These are phyloP conservation scores for Megalopta genalis DNA, from an alignment of 1,140 invertebrate species.

Conservation along the genomic window DNA sequence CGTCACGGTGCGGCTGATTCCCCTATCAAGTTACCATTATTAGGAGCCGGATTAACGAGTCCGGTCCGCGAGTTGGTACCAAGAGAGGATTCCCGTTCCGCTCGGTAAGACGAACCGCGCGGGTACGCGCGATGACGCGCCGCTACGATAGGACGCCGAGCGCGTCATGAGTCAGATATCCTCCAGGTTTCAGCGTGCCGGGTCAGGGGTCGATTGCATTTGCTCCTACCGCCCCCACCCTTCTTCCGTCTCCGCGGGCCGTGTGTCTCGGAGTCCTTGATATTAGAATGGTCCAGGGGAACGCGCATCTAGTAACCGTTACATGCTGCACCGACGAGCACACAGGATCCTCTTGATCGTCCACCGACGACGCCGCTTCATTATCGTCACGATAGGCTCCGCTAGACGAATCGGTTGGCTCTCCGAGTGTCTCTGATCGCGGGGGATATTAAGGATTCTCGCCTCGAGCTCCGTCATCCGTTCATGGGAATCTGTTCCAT, in stretches of 20 bases:
- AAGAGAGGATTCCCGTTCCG: slow-evolving; percentile 1
- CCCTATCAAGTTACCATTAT: slow-evolving; percentile 29
- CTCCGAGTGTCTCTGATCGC: not conserved
- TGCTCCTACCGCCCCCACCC: slow-evolving; percentile 66
- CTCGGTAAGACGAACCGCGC: slow-evolving; percentile 13
- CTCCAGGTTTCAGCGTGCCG: slow-evolving; percentile 73
- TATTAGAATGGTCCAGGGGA: slow-evolving; percentile 77
- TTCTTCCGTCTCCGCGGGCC: slow-evolving; percentile 47
- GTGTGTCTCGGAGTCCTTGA: slow-evolving; percentile 72
- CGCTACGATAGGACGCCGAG: slow-evolving; percentile 56
- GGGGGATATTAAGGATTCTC: not conserved
- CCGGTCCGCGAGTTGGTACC: not conserved
- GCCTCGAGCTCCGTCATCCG: not conserved
- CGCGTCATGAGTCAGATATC: slow-evolving; percentile 77
- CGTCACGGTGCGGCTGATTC: not conserved
- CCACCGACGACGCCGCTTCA: slow-evolving; percentile 55
- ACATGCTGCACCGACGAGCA: slow-evolving; percentile 49
- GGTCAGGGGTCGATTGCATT: slow-evolving; percentile 75
- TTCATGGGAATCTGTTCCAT: slow-evolving; percentile 3
- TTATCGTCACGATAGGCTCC: slow-evolving; percentile 37
- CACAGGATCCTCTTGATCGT: slow-evolving; percentile 42
- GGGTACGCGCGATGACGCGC: slow-evolving; percentile 52
- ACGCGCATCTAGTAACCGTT: slow-evolving; percentile 72
- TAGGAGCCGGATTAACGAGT: slow-evolving; percentile 38
- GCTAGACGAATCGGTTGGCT: not conserved